phyloP scores from a whole-genome alignment of 2,797 vertebrate genomes.

The Alosa sapidissima region DNA sequence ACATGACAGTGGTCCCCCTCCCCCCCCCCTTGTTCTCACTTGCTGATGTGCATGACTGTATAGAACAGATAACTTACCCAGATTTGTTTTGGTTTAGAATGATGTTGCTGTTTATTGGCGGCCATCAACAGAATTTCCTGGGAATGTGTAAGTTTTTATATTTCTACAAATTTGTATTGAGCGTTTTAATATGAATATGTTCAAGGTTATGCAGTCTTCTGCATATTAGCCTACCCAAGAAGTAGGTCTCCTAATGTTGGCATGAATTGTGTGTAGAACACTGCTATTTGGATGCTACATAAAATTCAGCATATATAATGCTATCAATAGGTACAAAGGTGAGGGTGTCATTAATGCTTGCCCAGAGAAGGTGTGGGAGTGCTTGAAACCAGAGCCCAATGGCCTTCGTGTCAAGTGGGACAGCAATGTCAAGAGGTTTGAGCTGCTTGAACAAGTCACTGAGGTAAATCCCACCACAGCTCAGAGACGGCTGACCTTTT shows the following conservation, averaged over 20 bases:
- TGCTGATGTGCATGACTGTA: not conserved
- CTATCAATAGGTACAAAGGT: slow-evolving; percentile 81
- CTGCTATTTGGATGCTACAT: not conserved
- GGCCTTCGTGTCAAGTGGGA: slow-evolving; percentile 90
- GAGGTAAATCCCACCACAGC: slow-evolving; percentile 64
- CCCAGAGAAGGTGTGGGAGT: slow-evolving; percentile 83
- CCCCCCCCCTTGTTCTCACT: not conserved
- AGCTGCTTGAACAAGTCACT: slow-evolving; percentile 80
- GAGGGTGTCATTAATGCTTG: slow-evolving; percentile 79
- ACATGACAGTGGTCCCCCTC: slow-evolving; percentile 3
- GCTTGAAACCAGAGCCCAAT: slow-evolving; percentile 81
- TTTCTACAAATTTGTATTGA: not conserved
- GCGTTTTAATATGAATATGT: not conserved
- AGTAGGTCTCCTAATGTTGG: not conserved
- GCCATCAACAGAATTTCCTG: slow-evolving; percentile 86
- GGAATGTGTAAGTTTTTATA: slow-evolving; percentile 83
- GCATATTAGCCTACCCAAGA: not conserved
- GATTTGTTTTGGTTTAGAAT: slow-evolving; percentile 67
- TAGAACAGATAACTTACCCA: not conserved
- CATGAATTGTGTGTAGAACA: not conserved
- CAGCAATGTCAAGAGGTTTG: slow-evolving; percentile 84
- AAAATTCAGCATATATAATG: not conserved
- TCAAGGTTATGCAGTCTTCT: not conserved
- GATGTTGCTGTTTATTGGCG: slow-evolving; percentile 88
- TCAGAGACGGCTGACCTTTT: not conserved